Base-by-base conservation (phyloP, 2,888 invertebrate species). In the Hanleya hanleyi region DNA sequence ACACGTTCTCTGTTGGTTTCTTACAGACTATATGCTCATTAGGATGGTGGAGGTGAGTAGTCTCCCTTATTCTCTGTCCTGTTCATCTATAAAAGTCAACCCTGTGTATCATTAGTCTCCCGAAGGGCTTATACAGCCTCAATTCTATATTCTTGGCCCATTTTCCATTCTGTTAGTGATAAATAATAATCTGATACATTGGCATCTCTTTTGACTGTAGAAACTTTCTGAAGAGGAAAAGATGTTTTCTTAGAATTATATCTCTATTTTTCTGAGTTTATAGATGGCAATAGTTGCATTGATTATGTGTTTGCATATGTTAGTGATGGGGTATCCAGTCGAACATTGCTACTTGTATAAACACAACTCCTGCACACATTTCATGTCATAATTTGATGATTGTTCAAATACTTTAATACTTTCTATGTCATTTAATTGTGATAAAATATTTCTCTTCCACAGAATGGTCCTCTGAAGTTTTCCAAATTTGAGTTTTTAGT, bases 1-100 rank as follows among this genome's bases (percentile, higher is more conserved):
- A 86, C 99, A 99, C 91, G 93, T 96, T 84, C 93, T 98, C 70
- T 92, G 95, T 88, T 99, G 99, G 99, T 97, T 98, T 91, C 93
- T 98, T 82, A 94, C 96, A 81, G 99, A 99, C 92, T 99, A 97
- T 95, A 92, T 96, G 86, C 93, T 99, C 84, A 92, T 99, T 84
- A 77, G 75, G 22, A 74, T 80, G 29, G 77, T 82, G 9, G 77
- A 84, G 84, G 86, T 86, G 75, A 74, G 26, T n/a, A n/a, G n/a
- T n/a, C n/a, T n/a, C n/a, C n/a, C n/a, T n/a, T n/a, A n/a, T n/a
- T n/a, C n/a, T n/a, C n/a, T n/a, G n/a, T n/a, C n/a, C n/a, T n/a
- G n/a, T n/a, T n/a, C n/a, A n/a, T n/a, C n/a, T n/a, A n/a, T n/a
- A n/a, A n/a, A n/a, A n/a, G n/a, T n/a, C n/a, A 7, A 7, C 47